Conservation (phyloP, 2,797 vertebrate species). For the Alectoris magna region DNA sequence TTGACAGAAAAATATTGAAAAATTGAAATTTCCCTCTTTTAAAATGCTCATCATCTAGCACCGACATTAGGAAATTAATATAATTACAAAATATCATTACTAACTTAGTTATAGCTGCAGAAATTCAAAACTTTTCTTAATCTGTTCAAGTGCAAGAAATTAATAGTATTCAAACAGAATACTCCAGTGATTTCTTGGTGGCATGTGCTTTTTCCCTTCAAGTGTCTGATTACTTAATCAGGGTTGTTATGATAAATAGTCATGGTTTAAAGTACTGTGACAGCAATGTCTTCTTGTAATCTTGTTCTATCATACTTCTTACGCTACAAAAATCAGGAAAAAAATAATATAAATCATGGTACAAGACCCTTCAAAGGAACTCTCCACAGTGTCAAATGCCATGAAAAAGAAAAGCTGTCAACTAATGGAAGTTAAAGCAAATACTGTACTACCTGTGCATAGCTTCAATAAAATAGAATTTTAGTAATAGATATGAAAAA, state of each 20-base stretch:
- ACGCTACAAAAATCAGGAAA: neutral
- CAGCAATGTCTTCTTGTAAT: neutral
- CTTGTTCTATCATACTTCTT: neutral
- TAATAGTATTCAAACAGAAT: conserved; percentile 6
- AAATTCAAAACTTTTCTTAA: conserved; percentile 1
- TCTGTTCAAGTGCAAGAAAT: neutral
- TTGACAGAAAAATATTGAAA: neutral
- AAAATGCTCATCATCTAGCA: neutral
- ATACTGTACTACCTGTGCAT: neutral
- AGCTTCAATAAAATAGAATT: neutral
- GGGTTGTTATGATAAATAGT: conserved; percentile 9
- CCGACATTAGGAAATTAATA: neutral
- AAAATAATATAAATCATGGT: neutral
- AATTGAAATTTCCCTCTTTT: neutral
- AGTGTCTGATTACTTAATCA: conserved; percentile 31
- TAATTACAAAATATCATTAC: neutral
- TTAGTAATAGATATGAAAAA: neutral
- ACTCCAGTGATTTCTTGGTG: neutral
- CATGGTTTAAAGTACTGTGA: neutral
- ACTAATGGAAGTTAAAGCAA: neutral
- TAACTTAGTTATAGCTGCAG: neutral
- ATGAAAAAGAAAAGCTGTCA: neutral
- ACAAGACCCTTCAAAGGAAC: neutral
- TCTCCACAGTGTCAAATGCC: neutral
- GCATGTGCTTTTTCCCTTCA: neutral